Evolutionary conservation across 2,797 vertebrate species (phyloP).

Genomic region (Hemitrygon akajei): DNA sequence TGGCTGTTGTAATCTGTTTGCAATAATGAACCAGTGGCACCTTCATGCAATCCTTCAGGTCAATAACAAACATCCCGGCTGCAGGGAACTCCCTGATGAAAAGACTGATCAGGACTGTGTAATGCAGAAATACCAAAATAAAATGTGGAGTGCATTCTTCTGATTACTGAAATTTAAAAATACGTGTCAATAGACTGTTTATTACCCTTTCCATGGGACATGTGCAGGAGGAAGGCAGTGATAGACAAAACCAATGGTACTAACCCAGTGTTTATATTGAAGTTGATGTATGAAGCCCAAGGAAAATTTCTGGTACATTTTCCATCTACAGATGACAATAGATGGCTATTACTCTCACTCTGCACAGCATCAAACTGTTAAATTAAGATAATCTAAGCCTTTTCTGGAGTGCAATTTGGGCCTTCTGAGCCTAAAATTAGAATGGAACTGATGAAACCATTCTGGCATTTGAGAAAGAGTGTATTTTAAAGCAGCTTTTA

Average conservation of each 20-base stretch:
- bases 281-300: background rate
- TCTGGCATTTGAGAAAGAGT: too few relatives aligned
- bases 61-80: background rate
- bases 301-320: background rate
- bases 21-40: background rate
- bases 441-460: background rate
- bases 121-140: background rate
- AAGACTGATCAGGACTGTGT: background rate
- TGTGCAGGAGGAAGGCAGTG: background rate
- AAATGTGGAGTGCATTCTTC: background rate
- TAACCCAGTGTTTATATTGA: background rate
- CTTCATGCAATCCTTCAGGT: background rate
- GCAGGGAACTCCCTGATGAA: background rate
- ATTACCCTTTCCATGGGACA: background rate
- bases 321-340: background rate
- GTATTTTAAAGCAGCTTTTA: background rate
- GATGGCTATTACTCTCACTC: background rate
- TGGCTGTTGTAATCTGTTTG: background rate
- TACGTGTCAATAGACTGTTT: background rate
- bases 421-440: background rate
- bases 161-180: background rate
- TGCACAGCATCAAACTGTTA: background rate
- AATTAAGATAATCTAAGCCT: background rate
- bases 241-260: background rate
- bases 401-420: background rate